Conservation (phyloP, 35 echinoderm and acorn worm genomes). For the Holothuria glaberrima region DNA sequence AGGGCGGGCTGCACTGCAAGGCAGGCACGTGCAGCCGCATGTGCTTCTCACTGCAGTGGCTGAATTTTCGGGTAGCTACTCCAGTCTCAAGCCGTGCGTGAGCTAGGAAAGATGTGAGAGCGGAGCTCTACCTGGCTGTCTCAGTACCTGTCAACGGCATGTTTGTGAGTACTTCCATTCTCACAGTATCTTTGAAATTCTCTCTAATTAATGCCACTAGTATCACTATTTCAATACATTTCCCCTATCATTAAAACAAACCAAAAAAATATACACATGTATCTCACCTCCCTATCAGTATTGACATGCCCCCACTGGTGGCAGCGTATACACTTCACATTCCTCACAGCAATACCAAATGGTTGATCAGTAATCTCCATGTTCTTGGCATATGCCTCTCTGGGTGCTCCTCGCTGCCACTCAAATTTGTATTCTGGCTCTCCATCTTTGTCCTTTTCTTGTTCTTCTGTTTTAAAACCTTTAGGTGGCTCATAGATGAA, state of each 20-base stretch:
- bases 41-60: too few species aligned
- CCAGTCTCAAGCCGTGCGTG: too few species aligned
- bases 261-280: background rate
- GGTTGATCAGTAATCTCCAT: constrained; percentile 77
- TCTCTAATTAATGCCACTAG: background rate
- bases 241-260: too few species aligned
- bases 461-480: constrained; percentile 71
- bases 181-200: background rate
- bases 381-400: constrained; percentile 79
- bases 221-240: too few species aligned
- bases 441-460: constrained; percentile 60
- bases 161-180: too few species aligned
- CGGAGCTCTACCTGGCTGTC: too few species aligned
- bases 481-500: constrained; percentile 99
- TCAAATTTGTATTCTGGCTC: constrained; percentile 93
- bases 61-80: too few species aligned
- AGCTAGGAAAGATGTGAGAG: too few species aligned
- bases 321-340: constrained; percentile 92
- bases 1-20: too few species aligned
- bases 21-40: too few species aligned
- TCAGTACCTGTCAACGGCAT: too few species aligned
- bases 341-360: constrained; percentile 84
- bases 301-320: constrained; percentile 97
- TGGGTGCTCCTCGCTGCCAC: constrained; percentile 86
- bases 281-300: constrained; percentile 93